phyloP scores from a whole-genome alignment of 1,140 invertebrate genomes.

The Eupristina koningsbergeri region DNA sequence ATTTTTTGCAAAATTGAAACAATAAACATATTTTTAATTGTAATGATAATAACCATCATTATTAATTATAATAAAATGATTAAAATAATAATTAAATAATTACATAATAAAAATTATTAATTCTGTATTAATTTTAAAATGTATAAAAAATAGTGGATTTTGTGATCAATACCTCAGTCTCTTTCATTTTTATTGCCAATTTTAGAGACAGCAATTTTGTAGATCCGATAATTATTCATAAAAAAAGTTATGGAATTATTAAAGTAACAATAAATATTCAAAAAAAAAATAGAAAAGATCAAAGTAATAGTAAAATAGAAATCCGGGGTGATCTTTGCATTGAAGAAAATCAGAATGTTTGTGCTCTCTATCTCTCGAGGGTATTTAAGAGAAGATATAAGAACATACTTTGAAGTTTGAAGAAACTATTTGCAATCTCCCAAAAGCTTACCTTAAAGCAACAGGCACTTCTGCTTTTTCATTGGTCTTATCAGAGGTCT shows the following conservation, averaged over 20 bases:
- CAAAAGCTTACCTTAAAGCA: conserved; percentile 72
- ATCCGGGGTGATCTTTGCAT: conserved; percentile 23
- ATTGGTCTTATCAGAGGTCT: conserved; percentile 70
- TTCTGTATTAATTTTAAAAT: too few species aligned
- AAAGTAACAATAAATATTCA: conserved; percentile 35
- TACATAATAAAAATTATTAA: too few species aligned
- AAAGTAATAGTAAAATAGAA: conserved; percentile 28
- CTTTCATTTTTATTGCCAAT: too few species aligned
- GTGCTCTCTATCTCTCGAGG: conserved; percentile 45
- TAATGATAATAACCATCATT: too few species aligned
- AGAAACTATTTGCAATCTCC: conserved; percentile 68
- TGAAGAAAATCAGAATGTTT: conserved; percentile 44
- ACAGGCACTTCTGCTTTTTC: conserved; percentile 71
- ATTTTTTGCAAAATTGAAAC: too few species aligned
- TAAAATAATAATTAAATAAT: too few species aligned
- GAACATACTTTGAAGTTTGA: conserved; percentile 58
- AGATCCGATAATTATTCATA: too few species aligned
- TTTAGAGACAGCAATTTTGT: too few species aligned
- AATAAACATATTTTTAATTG: too few species aligned
- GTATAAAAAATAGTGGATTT: too few species aligned
- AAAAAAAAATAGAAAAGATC: conserved; percentile 36
- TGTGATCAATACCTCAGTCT: too few species aligned
- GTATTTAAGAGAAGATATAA: conserved; percentile 49
- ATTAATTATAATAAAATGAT: too few species aligned
- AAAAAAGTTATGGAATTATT: neutral